Evolutionary conservation across 2,113 vertebrate genomes (phyloP).

Genomic region (Oophaga pumilio): DNA sequence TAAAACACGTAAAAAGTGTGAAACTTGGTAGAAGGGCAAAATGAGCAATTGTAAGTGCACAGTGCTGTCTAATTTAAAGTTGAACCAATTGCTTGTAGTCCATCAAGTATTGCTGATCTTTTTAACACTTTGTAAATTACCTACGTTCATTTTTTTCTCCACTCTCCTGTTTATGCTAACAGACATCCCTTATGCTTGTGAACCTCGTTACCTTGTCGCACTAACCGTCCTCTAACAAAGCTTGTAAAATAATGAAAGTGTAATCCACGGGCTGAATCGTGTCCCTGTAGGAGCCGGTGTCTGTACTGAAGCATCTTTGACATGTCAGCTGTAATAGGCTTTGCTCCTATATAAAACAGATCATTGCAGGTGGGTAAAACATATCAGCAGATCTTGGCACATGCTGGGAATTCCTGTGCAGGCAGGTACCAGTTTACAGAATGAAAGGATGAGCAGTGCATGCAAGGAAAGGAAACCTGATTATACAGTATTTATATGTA

Average conservation of each 20-base stretch:
- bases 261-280: conserved; percentile 11
- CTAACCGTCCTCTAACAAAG: background rate
- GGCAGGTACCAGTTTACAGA: background rate
- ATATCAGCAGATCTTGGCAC: background rate
- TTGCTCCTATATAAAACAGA: conserved; percentile 29
- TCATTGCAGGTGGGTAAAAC: background rate
- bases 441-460: background rate
- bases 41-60: too few relatives aligned
- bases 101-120: background rate
- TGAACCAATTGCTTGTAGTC: background rate
- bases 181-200: background rate
- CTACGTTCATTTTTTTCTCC: background rate
- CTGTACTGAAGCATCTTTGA: background rate
- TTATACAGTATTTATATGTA: background rate
- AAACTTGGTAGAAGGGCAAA: too few relatives aligned
- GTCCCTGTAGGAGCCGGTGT: background rate
- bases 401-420: background rate
- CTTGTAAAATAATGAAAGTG: conserved; percentile 15
- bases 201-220: background rate
- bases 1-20: too few relatives aligned
- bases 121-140: background rate
- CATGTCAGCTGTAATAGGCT: conserved; percentile 25
- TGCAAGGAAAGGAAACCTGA: background rate
- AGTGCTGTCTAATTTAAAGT: background rate
- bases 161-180: background rate